Percentiles rank a stretch among this genome's conserved stretches.
These are phyloP conservation scores for Asteroscopus sphinx DNA, from an alignment of 2,888 invertebrate species.

Conservation along the genomic window DNA sequence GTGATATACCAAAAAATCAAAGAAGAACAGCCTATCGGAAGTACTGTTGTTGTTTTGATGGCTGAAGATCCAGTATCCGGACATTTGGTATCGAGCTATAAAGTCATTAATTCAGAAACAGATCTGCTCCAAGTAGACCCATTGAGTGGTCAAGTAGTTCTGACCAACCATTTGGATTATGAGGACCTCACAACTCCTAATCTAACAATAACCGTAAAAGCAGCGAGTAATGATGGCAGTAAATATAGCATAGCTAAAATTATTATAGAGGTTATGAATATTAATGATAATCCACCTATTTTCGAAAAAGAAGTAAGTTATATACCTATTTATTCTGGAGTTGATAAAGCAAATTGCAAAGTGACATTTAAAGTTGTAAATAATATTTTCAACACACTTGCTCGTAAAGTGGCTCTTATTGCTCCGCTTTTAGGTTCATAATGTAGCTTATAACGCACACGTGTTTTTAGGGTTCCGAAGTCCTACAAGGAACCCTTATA, in stretches of 20 bases:
- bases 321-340: too few species aligned
- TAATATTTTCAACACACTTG: too few species aligned
- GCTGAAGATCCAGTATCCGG: constrained; percentile 93
- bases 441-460: too few species aligned
- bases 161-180: constrained; percentile 94
- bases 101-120: constrained; percentile 88
- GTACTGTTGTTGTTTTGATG: constrained; percentile 91
- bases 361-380: too few species aligned
- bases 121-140: constrained; percentile 91
- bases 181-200: constrained; percentile 92
- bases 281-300: constrained; percentile 94
- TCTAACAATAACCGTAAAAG: constrained; percentile 89
- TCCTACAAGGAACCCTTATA: too few species aligned
- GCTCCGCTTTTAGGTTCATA: too few species aligned
- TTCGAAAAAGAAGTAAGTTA: constrained; percentile 91
- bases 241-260: constrained; percentile 92
- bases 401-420: too few species aligned
- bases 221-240: constrained; percentile 85
- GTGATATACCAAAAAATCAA: constrained; percentile 92
- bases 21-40: constrained; percentile 94
- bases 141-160: constrained; percentile 92
- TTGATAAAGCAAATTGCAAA: too few species aligned
- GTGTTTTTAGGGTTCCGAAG: too few species aligned
- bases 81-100: constrained; percentile 90
- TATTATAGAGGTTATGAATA: constrained; percentile 92